Conservation (phyloP, 2,113 vertebrate species). For the Cephalopholis sonnerati region DNA sequence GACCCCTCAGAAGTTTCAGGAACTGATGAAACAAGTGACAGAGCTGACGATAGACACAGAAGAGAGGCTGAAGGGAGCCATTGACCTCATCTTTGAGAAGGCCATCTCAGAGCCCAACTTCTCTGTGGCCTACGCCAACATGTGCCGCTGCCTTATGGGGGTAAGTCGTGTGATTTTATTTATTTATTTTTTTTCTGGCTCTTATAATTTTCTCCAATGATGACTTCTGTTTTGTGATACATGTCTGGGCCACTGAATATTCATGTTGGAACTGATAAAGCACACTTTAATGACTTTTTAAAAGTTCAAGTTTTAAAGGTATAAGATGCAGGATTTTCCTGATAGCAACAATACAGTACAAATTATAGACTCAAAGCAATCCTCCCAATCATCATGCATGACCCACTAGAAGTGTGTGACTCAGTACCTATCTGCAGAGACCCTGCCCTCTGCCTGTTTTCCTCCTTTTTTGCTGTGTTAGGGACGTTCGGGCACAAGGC, state of each 20-base stretch:
- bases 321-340: no score
- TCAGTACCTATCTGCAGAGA: no score
- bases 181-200: background rate
- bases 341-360: no score
- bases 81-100: constrained; percentile 98
- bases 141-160: constrained; percentile 97
- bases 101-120: constrained; percentile 98
- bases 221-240: constrained; percentile 56
- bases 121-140: constrained; percentile 98
- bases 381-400: no score
- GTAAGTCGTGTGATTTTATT: constrained; percentile 82
- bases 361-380: no score
- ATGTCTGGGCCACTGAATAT: constrained; percentile 61
- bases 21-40: constrained; percentile 97
- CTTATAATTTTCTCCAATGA: constrained; percentile 36
- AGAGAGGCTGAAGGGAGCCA: constrained; percentile 96
- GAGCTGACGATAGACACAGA: constrained; percentile 96
- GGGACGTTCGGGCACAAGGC: no score
- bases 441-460: no score
- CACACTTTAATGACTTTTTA: background rate
- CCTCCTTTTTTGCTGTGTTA: no score
- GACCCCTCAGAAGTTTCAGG: constrained; percentile 98
- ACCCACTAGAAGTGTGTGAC: no score
- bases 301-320: background rate
- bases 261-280: constrained; percentile 61